These are phyloP conservation scores for Noctua janthe DNA, from an alignment of 2,888 invertebrate genomes.

Conservation along the genomic window DNA sequence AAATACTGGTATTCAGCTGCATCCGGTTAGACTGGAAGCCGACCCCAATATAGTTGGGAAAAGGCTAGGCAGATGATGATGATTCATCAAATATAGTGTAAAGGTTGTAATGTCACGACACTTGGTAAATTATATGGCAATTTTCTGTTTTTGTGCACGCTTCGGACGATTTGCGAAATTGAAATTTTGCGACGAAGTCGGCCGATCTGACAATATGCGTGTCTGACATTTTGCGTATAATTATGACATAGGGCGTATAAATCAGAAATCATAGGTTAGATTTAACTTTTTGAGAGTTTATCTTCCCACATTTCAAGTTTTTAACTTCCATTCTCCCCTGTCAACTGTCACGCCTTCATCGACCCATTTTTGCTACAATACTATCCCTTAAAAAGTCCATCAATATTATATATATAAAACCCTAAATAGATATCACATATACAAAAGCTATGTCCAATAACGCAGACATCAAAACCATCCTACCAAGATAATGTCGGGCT, in stretches of 20 bases:
- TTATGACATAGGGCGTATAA: too few relatives aligned
- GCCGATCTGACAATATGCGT: too few relatives aligned
- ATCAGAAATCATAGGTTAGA: too few relatives aligned
- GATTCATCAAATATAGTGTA: neutral
- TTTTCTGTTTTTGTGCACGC: neutral
- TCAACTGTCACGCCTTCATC: neutral
- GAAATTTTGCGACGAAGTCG: too few relatives aligned
- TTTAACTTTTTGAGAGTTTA: neutral
- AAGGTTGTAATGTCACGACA: neutral
- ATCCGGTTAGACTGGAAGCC: too few relatives aligned
- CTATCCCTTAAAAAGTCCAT: neutral
- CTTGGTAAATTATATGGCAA: neutral
- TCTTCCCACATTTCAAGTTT: neutral
- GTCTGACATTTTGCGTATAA: too few relatives aligned
- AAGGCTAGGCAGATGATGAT: too few relatives aligned
- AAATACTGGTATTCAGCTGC: too few relatives aligned
- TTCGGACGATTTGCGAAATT: too few relatives aligned
- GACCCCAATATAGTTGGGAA: too few relatives aligned
- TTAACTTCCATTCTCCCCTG: neutral
- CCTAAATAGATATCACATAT: neutral
- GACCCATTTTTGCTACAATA: neutral
- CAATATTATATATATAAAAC: neutral
- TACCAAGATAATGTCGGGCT: slow-evolving; percentile 46
- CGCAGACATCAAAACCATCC: slow-evolving; percentile 30
- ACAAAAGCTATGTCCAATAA: slow-evolving; percentile 19